phyloP scores from a whole-genome alignment of 2,888 invertebrate species.

The Drosophila helvetica region DNA sequence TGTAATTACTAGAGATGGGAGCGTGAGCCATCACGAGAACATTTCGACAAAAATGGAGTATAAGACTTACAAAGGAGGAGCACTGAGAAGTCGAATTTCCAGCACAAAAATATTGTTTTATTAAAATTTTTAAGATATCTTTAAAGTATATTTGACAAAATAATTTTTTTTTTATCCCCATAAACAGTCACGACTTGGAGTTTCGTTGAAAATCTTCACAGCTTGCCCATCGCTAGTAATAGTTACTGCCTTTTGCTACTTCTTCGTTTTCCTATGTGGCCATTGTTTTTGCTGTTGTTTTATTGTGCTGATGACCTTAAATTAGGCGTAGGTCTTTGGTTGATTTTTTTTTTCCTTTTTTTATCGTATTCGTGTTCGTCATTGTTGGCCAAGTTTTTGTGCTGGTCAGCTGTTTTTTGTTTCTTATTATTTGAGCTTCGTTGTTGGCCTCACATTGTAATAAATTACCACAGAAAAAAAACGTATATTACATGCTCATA shows the following conservation, averaged over 20 bases:
- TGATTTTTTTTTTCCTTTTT: conserved; percentile 30
- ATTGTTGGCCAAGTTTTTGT: conserved; percentile 41
- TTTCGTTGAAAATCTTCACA: background rate
- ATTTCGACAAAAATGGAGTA: background rate
- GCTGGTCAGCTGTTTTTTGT: conserved; percentile 61
- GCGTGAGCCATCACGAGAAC: background rate
- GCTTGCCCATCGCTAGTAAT: background rate
- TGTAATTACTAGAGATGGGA: conserved; percentile 9
- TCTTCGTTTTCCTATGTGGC: conserved; percentile 40
- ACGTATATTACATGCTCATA: conserved; percentile 41
- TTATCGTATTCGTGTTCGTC: conserved; percentile 35
- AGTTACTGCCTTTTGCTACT: conserved; percentile 19
- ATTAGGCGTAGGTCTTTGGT: conserved; percentile 70
- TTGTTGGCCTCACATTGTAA: conserved; percentile 58
- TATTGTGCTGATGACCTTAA: conserved; percentile 82
- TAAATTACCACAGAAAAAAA: conserved; percentile 53
- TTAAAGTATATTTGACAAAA: no score
- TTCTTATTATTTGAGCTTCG: conserved; percentile 15
- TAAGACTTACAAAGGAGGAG: no score
- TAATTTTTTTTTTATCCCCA: no score
- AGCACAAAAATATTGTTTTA: no score
- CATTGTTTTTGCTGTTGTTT: conserved; percentile 61
- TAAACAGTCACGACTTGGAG: background rate
- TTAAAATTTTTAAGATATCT: no score
- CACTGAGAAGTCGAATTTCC: no score